Percentiles rank a stretch among this genome's conserved stretches.
Evolutionary conservation across 2,888 invertebrate genomes (phyloP).

Genomic region (Drosophila atripex): DNA sequence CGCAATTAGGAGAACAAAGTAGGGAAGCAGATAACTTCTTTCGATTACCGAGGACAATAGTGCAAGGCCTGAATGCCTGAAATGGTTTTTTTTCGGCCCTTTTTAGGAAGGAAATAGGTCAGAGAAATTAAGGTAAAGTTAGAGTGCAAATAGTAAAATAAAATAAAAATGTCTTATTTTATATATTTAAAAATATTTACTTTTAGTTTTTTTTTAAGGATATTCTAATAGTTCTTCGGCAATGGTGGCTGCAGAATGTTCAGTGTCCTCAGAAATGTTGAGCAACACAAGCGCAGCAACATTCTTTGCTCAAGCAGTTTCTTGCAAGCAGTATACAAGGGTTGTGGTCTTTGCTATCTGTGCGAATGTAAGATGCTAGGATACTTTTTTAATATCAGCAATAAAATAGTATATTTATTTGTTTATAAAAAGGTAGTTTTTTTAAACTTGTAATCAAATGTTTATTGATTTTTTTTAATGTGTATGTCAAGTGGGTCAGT

Average conservation of each 20-base stretch:
- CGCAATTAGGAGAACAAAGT: constrained; percentile 53
- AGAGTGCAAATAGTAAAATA: neutral
- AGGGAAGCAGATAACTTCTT: constrained; percentile 14
- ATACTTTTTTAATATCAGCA: neutral
- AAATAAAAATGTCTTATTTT: neutral
- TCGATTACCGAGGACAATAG: constrained; percentile 24
- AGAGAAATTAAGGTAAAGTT: neutral
- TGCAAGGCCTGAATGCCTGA: neutral
- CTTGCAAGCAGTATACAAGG: constrained; percentile 4
- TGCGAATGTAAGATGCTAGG: neutral
- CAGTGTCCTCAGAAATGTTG: neutral
- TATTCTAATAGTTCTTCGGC: neutral
- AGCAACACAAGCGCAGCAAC: neutral
- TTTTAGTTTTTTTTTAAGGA: neutral
- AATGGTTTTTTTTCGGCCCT: neutral
- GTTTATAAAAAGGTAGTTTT: neutral
- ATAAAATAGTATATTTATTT: neutral
- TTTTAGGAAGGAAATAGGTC: neutral
- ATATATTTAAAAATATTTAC: neutral
- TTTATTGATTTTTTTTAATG: too few relatives aligned
- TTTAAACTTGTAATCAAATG: neutral
- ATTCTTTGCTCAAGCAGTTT: constrained; percentile 17
- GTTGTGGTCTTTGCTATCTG: constrained; percentile 11
- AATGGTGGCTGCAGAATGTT: neutral
- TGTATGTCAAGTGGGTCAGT: neutral